Evolutionary conservation across 2,888 invertebrate genomes (phyloP), one percentile per base, ranked within the genome.

Genomic region (Tenthredo notha): DNA sequence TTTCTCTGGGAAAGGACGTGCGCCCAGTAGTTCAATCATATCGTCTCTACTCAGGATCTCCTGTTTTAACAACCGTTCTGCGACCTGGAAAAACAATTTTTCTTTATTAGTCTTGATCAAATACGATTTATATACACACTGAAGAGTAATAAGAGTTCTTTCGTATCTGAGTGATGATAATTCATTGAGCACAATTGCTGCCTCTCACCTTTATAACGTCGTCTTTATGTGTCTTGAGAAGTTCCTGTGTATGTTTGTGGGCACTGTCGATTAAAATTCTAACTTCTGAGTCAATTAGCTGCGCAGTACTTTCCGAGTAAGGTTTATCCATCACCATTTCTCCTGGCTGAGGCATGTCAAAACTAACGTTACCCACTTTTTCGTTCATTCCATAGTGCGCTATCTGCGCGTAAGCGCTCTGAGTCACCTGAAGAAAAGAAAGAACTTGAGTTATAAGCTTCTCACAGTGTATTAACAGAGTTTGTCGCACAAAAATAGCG

Each of bases 341-440:
- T 0, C 99, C 99, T 0, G 97, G 97, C 89, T 97, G 97, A 0
- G 98, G 98, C 95, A 98, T 96, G 92, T 99, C 98, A 91, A 99
- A 99, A 77, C 99, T 99, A 0, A 99, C 96, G 91, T 99, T 98
- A 0, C 99, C 99, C 0, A 99, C 97, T 94, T 98, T 98, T 37
- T 98, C 96, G 91, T 98, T 99, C 99, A 99, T 99, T 87, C 99
- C 99, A 92, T 97, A 99, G 90, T 98, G 98, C 0, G 98, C 98
- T 82, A 99, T 97, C 96, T 99, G 99, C 0, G 99, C 97, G 93
- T 99, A 99, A 0, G 99, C 99, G 93, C 97, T 98, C 93, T 99
- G 98, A 0, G 99, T 99, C 40, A 93, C 90, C 93, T 93, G 58
- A 15, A n/a, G 18, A 43, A 82, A 82, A 74, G 70, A 61, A 77